Base-by-base conservation (phyloP, 2,888 invertebrate genomes). In the Epicampocera succincta region DNA sequence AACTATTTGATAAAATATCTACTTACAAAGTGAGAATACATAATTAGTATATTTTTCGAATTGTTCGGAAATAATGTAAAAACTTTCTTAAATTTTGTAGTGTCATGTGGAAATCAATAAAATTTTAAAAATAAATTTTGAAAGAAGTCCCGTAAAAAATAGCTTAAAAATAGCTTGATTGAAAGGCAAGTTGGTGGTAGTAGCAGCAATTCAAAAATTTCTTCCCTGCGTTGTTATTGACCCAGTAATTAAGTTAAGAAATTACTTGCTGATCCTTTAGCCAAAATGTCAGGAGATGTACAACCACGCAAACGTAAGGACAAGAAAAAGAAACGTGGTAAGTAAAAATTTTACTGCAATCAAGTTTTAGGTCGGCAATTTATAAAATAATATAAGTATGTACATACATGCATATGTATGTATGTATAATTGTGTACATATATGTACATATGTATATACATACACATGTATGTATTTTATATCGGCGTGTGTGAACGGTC, bases 281-380 rank as follows among this genome's bases (percentile, higher is more conserved):
- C 19, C 29, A 93, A 91, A 91, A 96, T 96, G 96, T 96, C 96
- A 90, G 96, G 96, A 87, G 96, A 96, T 92, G 95, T 95, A 87
- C 96, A 96, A 91, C 95, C 96, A 89, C 94, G 95, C 89, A 96
- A 95, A 92, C 94, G 96, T 87, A 96, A 95, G 92, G 96, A 96
- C 90, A 96, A 96, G 91, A 95, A 88, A 85, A 87, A 94, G 92
- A 96, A 95, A 94, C 95, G 96, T 87, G 96, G 93, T 92, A 86
- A 88, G 89, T 86, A 71, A 1, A 12, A 19, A 40, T 40, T 50
- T 11, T 15, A 33, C 17, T n/a, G 17, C 12, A 38, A 52, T 25
- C 6, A 25, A 15, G 50, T 75, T 71, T 77, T 56, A 56, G 46
- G 54, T 76, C 72, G 50, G 29, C 38, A 17, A 48, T 48, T 44